phyloP scores from a whole-genome alignment of 2,113 vertebrate species.

The Paradisaea rubra region DNA sequence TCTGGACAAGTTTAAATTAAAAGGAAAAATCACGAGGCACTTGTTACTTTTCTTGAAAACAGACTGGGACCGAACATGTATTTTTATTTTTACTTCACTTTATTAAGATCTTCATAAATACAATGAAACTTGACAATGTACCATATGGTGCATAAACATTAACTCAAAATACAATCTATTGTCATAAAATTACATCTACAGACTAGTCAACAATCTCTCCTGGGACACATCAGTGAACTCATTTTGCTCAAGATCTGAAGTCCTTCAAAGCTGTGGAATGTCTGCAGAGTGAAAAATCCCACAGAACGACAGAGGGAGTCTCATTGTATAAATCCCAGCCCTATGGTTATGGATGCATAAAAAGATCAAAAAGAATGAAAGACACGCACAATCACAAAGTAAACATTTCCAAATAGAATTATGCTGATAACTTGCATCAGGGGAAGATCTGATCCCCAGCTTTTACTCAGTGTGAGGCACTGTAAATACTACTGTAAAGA shows the following conservation, averaged over 20 bases:
- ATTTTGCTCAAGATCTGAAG: constrained; percentile 26
- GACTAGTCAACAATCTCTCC: constrained; percentile 14
- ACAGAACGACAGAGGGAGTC: constrained; percentile 7
- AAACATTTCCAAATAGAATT: constrained; percentile 4
- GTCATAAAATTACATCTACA: not conserved
- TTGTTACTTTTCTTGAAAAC: constrained; percentile 16
- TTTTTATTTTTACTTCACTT: constrained; percentile 30
- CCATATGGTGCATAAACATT: constrained; percentile 26
- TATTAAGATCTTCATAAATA: constrained; percentile 10
- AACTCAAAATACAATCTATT: constrained; percentile 12
- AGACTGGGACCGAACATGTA: not conserved
- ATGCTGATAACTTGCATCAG: not conserved
- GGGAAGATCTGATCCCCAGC: not conserved
- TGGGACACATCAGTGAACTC: constrained; percentile 26
- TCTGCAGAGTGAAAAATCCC: not conserved
- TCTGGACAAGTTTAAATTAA: not conserved
- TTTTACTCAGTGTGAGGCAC: not conserved
- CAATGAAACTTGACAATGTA: constrained; percentile 37
- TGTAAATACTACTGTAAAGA: not conserved
- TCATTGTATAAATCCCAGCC: not conserved
- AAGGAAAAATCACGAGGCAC: not conserved
- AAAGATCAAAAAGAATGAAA: constrained; percentile 33
- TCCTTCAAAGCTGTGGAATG: constrained; percentile 4
- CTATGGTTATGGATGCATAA: not conserved
- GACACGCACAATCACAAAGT: not conserved